A percentile compares a stretch with the other conserved stretches of the same genome.
Conservation (phyloP, 2,113 vertebrate species). For the Campylomormyrus tamandua region DNA sequence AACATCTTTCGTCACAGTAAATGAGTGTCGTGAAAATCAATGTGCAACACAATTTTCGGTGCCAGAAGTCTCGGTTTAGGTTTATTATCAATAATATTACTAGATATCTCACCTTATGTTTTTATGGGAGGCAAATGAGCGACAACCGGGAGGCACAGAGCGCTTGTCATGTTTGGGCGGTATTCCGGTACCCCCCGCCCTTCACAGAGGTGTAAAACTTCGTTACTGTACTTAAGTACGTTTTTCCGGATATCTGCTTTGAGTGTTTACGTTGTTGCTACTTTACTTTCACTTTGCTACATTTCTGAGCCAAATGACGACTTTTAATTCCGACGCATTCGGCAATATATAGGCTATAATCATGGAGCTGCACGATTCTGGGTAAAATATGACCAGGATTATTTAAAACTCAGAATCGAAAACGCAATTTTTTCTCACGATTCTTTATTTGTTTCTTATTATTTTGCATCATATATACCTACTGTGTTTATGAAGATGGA, state of each 20-base stretch:
- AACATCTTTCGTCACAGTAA: neutral
- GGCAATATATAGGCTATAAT: neutral
- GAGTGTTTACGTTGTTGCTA: neutral
- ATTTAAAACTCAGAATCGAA: neutral
- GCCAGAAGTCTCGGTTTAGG: neutral
- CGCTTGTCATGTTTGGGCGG: neutral
- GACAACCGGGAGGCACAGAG: neutral
- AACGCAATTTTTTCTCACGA: neutral
- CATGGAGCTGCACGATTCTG: neutral
- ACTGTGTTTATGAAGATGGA: neutral
- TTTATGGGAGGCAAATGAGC: neutral
- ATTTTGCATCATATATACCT: neutral
- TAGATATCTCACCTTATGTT: neutral
- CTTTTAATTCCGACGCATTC: neutral
- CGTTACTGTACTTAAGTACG: neutral
- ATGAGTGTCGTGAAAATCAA: neutral
- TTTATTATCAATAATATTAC: neutral
- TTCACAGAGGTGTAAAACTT: too few relatives aligned
- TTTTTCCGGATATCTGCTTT: neutral
- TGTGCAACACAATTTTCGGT: neutral
- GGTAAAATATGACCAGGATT: neutral
- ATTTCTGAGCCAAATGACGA: neutral
- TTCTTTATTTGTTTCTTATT: neutral
- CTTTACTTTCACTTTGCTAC: neutral
- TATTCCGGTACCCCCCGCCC: neutral